Base-by-base conservation (phyloP, 2,797 vertebrate species). In the Pseudomugil gertrudae region DNA sequence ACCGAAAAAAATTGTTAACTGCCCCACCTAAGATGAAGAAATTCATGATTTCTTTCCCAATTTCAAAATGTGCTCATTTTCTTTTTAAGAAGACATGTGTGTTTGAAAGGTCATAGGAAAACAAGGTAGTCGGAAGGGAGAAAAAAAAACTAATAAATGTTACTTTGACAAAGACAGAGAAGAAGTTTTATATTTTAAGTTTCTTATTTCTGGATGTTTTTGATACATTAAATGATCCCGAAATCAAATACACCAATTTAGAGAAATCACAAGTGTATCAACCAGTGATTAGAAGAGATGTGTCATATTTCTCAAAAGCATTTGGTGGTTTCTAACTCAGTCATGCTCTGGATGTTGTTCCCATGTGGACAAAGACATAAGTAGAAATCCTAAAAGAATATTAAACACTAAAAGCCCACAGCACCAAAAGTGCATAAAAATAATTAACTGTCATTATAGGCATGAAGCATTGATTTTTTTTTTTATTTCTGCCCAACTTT, bases 71-170 rank as follows among this genome's bases (percentile, higher is more conserved):
- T n/a, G n/a, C n/a, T n/a, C n/a, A n/a, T n/a, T n/a, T n/a, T n/a
- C n/a, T n/a, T n/a, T n/a, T n/a, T n/a, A n/a, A n/a, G n/a, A n/a
- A n/a, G n/a, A 57, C 24, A 78, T 0, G 50, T 33, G 9, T 32
- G 47, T 79, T 74, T 77, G 52, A 77, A 81, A 91, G 89, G 91
- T 94, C 24, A 92, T 87, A 93, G 90, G 93, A 80, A 77, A 91
- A 91, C 88, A 80, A 69, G 64, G 57, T 13, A 77, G 81, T 81
- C 29, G 86, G 79, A 45, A 82, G 63, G 81, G 14, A 59, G 32
- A 52, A 43, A 69, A 57, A 51, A 71, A 69, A 59, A 63, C 65
- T 68, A 69, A 80, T 80, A 51, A 81, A 88, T 89, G 86, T 90
- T 87, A 89, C 88, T 78, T 79, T 54, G 74, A 82, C 71, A 88